Evolutionary conservation across 2,888 invertebrate species (phyloP).

Genomic region (Shargacucullia verbasci): DNA sequence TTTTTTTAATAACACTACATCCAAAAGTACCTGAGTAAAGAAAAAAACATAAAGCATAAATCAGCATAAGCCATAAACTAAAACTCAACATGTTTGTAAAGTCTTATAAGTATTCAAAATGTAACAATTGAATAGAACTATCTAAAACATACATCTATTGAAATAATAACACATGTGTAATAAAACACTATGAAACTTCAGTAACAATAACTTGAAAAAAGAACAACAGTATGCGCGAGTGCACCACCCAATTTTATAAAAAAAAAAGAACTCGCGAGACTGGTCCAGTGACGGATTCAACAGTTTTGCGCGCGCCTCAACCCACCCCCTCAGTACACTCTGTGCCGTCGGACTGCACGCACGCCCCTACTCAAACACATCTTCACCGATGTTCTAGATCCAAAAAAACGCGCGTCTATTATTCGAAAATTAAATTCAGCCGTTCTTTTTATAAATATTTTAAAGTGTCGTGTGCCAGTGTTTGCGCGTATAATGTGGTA

Average conservation of each 20-base stretch:
- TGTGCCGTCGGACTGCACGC: constrained; percentile 59
- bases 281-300: constrained; percentile 73
- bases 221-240: constrained; percentile 22
- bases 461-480: constrained; percentile 65
- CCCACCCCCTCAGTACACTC: constrained; percentile 69
- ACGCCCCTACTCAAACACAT: constrained; percentile 60
- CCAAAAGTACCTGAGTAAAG: too few species aligned
- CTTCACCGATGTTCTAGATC: constrained; percentile 66
- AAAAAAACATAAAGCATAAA: too few species aligned
- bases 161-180: too few species aligned
- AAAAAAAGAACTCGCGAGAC: constrained; percentile 43
- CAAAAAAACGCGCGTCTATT: constrained; percentile 50
- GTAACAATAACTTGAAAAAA: constrained; percentile 5
- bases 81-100: too few species aligned
- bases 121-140: too few species aligned
- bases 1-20: too few species aligned
- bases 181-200: neutral
- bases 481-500: constrained; percentile 73
- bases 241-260: constrained; percentile 62
- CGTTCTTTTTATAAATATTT: constrained; percentile 48
- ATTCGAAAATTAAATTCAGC: constrained; percentile 42
- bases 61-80: too few species aligned
- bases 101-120: too few species aligned
- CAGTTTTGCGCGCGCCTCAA: constrained; percentile 85
- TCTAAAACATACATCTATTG: too few species aligned